Evolutionary conservation across 2,888 invertebrate genomes (phyloP), one percentile per base, ranked within the genome.

Genomic region (Thera britannica): DNA sequence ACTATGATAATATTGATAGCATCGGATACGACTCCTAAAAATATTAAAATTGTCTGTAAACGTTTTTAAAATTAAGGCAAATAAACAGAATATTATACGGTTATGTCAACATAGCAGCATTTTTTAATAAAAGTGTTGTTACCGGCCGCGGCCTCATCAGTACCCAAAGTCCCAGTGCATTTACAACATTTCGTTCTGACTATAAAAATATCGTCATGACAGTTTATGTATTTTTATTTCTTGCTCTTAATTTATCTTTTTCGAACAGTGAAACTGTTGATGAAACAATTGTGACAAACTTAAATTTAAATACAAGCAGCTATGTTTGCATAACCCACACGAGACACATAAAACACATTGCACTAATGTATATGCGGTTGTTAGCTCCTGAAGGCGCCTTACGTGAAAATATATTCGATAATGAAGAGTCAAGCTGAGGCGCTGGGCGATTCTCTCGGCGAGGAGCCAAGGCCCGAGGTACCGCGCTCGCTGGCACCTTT

Each of bases 351-450:
- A 76, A 71, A 80, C 74, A 82, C 71, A 75, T 71, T 73, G 72
- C 74, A 74, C 73, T 80, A 79, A 81, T 78, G 65, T 72, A 70
- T 70, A 60, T 69, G 73, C 73, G 68, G 78, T 83, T 83, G 81
- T 81, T 94, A 98, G 98, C 97, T 98, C 95, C 96, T 98, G 96
- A 98, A 98, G 97, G 98, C 98, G 94, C 98, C 98, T 89, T 98
- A 98, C 95, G 97, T 97, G 95, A 98, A 98, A 96, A 97, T 98
- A 96, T 98, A 98, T 96, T 97, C 96, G 95, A 97, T 98, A 95
- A 97, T 98, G 96, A 98, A 97, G 97, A 98, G 97, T 94, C 97
- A 97, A 94, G 97, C 96, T 86, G 96, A 96, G 91, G 95, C 94
- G 83, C 89, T 94, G 78, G 93, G 93, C 77, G 93, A 93, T 84